Conservation (phyloP, 2,113 vertebrate species). For the Sebastes fasciatus region DNA sequence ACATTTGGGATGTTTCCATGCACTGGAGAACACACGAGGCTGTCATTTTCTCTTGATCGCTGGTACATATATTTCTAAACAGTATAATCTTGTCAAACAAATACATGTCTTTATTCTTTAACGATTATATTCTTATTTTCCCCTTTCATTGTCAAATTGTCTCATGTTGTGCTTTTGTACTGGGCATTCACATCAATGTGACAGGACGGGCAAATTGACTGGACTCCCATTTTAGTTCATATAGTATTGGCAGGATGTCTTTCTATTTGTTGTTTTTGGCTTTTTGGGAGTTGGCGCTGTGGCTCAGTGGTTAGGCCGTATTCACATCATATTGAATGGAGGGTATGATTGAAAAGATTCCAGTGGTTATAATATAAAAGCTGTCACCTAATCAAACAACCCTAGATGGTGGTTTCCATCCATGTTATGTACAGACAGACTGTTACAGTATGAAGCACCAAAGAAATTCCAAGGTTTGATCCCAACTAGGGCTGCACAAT, state of each 20-base stretch:
- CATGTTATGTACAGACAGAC: conserved; percentile 5
- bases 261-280: not conserved
- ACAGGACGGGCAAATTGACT: conserved; percentile 31
- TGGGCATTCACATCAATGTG: conserved; percentile 10
- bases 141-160: conserved; percentile 43
- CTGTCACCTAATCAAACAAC: conserved; percentile 12
- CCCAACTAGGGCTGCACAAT: no score
- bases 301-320: not conserved
- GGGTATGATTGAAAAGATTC: not conserved
- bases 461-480: not conserved
- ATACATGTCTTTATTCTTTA: conserved; percentile 35
- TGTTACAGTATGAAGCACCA: not conserved
- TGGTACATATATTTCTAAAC: conserved; percentile 37
- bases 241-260: not conserved
- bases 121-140: conserved; percentile 27
- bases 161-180: conserved; percentile 10
- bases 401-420: not conserved
- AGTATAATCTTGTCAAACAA: conserved; percentile 50
- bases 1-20: conserved; percentile 64
- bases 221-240: conserved; percentile 9
- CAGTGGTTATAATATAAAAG: not conserved
- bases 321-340: not conserved
- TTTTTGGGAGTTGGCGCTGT: not conserved
- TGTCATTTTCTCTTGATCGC: conserved; percentile 60
- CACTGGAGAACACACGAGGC: conserved; percentile 43